phyloP scores from a whole-genome alignment of 2,888 invertebrate genomes.

The Campoplex capitator region DNA sequence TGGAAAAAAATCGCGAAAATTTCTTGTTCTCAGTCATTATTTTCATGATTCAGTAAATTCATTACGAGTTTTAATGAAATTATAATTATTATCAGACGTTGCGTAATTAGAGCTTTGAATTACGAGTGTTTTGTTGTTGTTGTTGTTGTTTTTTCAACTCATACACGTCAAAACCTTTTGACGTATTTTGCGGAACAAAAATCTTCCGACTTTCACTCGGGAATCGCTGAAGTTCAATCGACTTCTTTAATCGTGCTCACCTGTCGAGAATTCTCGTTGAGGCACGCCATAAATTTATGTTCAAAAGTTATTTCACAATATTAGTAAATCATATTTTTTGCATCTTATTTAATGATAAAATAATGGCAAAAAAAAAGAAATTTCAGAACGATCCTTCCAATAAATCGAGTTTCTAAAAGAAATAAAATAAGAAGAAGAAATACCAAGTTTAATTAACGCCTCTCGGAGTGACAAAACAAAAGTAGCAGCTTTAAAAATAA shows the following conservation, averaged over 20 bases:
- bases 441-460: neutral
- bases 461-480: neutral
- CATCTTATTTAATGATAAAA: neutral
- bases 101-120: neutral
- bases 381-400: conserved; percentile 21
- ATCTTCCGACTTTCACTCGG: conserved; percentile 64
- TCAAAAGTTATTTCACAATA: conserved; percentile 16
- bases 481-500: conserved; percentile 9
- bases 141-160: neutral
- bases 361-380: neutral
- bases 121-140: neutral
- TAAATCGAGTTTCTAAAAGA: conserved; percentile 49
- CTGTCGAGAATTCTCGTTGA: conserved; percentile 14
- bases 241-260: conserved; percentile 59
- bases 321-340: conserved; percentile 6
- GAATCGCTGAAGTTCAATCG: conserved; percentile 53
- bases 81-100: neutral
- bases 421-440: neutral
- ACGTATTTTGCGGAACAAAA: conserved; percentile 22
- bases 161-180: neutral
- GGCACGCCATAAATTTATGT: neutral
- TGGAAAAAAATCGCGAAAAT: too few relatives aligned
- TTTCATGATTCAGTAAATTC: neutral
- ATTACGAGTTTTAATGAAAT: neutral
- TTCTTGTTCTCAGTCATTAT: neutral